phyloP scores from a whole-genome alignment of 30 jellyfish, hydroid and myxozoan species.

The Nemopilema nomurai region DNA sequence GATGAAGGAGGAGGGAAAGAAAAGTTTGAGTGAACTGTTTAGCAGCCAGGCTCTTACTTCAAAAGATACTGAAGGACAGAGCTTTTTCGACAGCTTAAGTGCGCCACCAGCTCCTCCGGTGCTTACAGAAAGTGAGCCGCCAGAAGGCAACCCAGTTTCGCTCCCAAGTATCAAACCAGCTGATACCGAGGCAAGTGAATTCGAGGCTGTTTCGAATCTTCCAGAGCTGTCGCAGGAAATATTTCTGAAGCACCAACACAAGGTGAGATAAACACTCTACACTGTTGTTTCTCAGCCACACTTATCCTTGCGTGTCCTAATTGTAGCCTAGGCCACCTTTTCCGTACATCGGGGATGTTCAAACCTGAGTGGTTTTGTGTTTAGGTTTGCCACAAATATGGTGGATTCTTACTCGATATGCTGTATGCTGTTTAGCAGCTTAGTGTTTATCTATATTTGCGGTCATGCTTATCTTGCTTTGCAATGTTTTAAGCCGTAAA shows the following conservation, averaged over 20 bases:
- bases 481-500: too few species aligned
- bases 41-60: slow-evolving; percentile 9
- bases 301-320: too few species aligned
- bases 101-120: not conserved
- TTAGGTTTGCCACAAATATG: too few species aligned
- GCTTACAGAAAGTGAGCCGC: not conserved
- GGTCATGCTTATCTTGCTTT: too few species aligned
- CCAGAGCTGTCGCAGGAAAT: slow-evolving; percentile 39
- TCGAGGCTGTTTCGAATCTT: not conserved
- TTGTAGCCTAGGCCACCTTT: too few species aligned
- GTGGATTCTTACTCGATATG: too few species aligned
- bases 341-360: too few species aligned
- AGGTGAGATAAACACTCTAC: not conserved
- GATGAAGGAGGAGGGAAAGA: not conserved
- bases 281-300: not conserved
- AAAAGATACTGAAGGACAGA: slow-evolving; percentile 50
- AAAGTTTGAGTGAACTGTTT: slow-evolving; percentile 33
- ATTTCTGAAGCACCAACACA: not conserved
- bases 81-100: slow-evolving; percentile 43
- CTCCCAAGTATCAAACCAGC: not conserved
- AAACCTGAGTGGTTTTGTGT: too few species aligned
- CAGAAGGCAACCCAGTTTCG: not conserved
- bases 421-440: too few species aligned
- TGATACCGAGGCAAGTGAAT: not conserved
- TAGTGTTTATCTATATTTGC: too few species aligned